Conservation (phyloP, 1,140 invertebrate genomes). For the Whitmania pigra region DNA sequence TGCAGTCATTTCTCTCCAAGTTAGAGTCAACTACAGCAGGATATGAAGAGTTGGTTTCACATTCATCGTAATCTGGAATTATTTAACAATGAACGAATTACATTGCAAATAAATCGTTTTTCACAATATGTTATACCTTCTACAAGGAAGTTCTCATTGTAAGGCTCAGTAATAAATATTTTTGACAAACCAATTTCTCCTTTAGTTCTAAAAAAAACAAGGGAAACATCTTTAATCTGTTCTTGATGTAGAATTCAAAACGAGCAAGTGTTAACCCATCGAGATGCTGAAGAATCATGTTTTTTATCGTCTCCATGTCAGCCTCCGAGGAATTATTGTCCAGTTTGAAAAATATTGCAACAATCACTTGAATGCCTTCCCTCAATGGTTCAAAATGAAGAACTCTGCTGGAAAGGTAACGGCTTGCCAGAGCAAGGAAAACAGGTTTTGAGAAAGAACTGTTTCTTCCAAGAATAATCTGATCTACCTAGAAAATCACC, state of each 20-base stretch:
- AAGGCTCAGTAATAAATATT: not conserved
- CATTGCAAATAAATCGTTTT: not conserved
- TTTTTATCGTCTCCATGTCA: not conserved
- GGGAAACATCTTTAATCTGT: not conserved
- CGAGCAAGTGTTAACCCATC: not conserved
- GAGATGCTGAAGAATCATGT: not conserved
- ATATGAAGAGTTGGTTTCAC: not conserved
- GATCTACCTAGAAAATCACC: not conserved
- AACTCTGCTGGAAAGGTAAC: not conserved
- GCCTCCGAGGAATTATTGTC: not conserved
- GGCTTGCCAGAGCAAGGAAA: not conserved
- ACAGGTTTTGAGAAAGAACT: not conserved
- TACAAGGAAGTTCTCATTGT: not conserved
- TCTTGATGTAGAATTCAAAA: not conserved
- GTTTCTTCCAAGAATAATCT: not conserved
- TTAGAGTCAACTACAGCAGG: not conserved
- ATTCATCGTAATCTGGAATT: slow-evolving; percentile 2
- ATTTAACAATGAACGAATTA: not conserved
- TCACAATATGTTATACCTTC: not conserved
- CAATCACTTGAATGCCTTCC: not conserved
- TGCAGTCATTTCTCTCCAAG: not conserved
- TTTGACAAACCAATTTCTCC: not conserved
- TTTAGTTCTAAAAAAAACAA: not conserved
- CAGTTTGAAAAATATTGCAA: slow-evolving; percentile 3
- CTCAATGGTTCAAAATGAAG: not conserved